A percentile compares a stretch with the other conserved stretches of the same genome.
These are phyloP conservation scores for Pterophyllum scalare DNA, from an alignment of 2,113 vertebrate genomes.

Conservation along the genomic window DNA sequence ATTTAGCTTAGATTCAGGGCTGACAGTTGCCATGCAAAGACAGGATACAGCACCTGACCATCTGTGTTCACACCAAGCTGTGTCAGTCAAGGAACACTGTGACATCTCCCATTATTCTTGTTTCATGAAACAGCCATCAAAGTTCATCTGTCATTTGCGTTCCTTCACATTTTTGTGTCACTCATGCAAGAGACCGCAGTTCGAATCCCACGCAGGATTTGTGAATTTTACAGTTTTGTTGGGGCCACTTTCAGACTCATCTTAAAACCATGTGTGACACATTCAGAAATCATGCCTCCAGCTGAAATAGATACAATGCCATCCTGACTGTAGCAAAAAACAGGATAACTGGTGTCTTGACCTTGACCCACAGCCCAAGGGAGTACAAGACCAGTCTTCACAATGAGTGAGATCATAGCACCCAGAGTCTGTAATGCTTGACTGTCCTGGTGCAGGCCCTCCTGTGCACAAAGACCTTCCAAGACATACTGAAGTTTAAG, in stretches of 20 bases:
- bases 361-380: background rate
- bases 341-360: background rate
- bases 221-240: too few relatives aligned
- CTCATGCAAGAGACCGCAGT: background rate
- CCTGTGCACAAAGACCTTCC: background rate
- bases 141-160: background rate
- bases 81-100: conserved; percentile 1
- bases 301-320: background rate
- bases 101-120: background rate
- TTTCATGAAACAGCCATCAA: background rate
- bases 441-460: too few relatives aligned
- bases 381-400: background rate
- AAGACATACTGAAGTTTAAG: background rate
- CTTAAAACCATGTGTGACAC: background rate
- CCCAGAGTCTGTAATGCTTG: background rate
- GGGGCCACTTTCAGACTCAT: background rate
- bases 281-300: background rate
- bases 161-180: background rate
- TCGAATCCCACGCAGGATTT: background rate
- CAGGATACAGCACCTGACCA: conserved; percentile 4
- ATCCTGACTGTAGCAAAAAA: background rate
- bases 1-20: background rate
- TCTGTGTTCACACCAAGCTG: background rate
- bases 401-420: background rate
- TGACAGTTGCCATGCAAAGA: background rate